phyloP scores from a whole-genome alignment of 2,888 invertebrate genomes.

The Tupiocoris notatus region DNA sequence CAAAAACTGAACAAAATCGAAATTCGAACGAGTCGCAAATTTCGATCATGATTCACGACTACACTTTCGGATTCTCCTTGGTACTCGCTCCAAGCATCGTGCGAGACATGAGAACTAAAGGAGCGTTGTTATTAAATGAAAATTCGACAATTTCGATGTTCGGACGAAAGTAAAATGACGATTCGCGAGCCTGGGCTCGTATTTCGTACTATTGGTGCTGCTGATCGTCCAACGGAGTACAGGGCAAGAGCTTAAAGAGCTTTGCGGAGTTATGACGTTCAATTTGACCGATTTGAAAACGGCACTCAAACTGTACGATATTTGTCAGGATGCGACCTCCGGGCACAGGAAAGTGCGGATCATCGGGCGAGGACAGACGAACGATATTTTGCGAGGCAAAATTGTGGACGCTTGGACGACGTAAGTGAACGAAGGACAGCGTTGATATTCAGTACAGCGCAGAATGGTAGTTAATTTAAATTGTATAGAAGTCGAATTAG shows the following conservation, averaged over 20 bases:
- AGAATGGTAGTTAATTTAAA: neutral
- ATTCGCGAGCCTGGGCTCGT: conserved; percentile 23
- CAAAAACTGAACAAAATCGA: too few species aligned
- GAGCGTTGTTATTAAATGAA: too few species aligned
- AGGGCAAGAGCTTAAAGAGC: conserved; percentile 17
- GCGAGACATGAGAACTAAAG: too few species aligned
- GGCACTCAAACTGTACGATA: conserved; percentile 17
- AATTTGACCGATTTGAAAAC: conserved; percentile 22
- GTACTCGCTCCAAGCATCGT: too few species aligned
- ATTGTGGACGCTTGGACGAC: conserved; percentile 20
- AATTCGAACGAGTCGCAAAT: too few species aligned
- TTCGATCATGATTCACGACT: too few species aligned
- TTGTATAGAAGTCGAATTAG: neutral
- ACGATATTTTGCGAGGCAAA: conserved; percentile 4
- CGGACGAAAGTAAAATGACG: too few species aligned
- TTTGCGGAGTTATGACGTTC: conserved; percentile 20
- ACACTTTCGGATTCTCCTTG: too few species aligned
- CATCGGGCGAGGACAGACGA: conserved; percentile 15
- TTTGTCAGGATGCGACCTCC: conserved; percentile 19
- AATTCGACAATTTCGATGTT: too few species aligned
- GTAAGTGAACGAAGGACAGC: neutral
- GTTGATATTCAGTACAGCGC: neutral
- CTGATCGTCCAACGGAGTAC: neutral
- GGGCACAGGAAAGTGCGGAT: conserved; percentile 22
- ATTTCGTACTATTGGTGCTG: conserved; percentile 9